phyloP scores from a whole-genome alignment of 2,797 vertebrate species.

The Brotula barbata region DNA sequence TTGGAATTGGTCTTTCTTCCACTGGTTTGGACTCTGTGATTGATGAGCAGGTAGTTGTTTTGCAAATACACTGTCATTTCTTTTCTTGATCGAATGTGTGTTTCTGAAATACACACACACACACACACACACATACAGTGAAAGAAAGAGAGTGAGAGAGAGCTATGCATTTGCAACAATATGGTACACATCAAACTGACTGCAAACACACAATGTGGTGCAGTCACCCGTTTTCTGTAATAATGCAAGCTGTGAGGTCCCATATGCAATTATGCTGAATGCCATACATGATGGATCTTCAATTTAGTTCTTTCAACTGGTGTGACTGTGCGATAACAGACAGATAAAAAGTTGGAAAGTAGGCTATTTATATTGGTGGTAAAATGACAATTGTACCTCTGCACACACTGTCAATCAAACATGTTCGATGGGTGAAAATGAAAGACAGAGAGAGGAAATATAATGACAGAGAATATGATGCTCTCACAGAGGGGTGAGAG shows the following conservation, averaged over 20 bases:
- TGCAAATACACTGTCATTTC: conserved; percentile 4
- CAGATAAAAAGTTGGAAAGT: conserved; percentile 18
- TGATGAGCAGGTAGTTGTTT: conserved; percentile 20
- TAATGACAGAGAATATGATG: no score
- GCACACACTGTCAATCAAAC: conserved; percentile 6
- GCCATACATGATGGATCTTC: conserved; percentile 28
- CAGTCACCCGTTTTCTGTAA: conserved; percentile 15
- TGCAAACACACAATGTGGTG: background rate
- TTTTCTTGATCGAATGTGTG: background rate
- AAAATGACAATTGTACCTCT: conserved; percentile 22
- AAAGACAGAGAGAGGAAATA: background rate
- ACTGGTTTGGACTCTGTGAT: conserved; percentile 30
- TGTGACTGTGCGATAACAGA: conserved; percentile 31
- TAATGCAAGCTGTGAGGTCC: conserved; percentile 17
- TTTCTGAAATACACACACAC: conserved; percentile 4
- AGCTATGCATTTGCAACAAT: no score
- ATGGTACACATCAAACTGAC: background rate
- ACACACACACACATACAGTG: background rate
- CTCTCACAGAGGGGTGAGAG: no score
- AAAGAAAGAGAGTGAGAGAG: background rate
- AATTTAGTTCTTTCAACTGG: conserved; percentile 28
- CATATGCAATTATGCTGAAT: conserved; percentile 49
- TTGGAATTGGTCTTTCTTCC: conserved; percentile 33
- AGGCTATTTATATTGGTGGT: conserved; percentile 2
- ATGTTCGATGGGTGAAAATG: conserved; percentile 20